These are phyloP conservation scores for Labroides dimidiatus DNA, from an alignment of 2,797 vertebrate genomes.

Conservation along the genomic window DNA sequence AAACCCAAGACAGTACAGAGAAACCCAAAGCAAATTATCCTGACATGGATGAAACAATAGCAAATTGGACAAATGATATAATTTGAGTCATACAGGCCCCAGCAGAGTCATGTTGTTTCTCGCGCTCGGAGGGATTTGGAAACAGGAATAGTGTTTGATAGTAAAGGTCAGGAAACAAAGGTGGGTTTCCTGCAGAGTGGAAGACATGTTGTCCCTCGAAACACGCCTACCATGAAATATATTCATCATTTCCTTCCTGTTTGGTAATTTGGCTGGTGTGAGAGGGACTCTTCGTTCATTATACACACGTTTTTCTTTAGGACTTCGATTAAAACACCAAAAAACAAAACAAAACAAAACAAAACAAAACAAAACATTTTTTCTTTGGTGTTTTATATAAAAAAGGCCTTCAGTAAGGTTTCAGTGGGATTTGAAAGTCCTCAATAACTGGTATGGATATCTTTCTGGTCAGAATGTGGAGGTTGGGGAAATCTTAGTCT, in stretches of 20 bases:
- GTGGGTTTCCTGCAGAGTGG: conserved; percentile 59
- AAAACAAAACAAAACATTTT: too few species aligned
- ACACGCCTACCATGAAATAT: conserved; percentile 66
- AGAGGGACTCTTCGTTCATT: conserved; percentile 61
- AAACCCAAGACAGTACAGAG: conserved; percentile 85
- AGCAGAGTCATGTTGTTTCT: conserved; percentile 80
- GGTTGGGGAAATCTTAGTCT: conserved; percentile 81
- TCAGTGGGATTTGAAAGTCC: conserved; percentile 58
- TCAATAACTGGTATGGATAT: conserved; percentile 47
- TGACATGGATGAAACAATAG: conserved; percentile 90
- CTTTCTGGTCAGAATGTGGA: conserved; percentile 52
- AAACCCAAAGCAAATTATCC: conserved; percentile 90
- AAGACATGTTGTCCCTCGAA: conserved; percentile 62
- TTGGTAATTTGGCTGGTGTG: conserved; percentile 73
- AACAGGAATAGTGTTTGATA: conserved; percentile 86
- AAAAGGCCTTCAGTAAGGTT: conserved; percentile 68
- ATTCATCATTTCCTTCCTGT: conserved; percentile 81
- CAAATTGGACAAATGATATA: conserved; percentile 91
- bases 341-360: too few species aligned
- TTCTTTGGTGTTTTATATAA: background rate
- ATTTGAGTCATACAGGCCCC: conserved; percentile 87
- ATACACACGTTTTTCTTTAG: conserved; percentile 70
- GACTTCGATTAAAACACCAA: conserved; percentile 68
- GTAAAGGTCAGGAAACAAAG: conserved; percentile 85
- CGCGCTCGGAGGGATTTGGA: conserved; percentile 82